Conservation (phyloP, 37 sponge, comb jelly and placozoan genomes). For the Aplysina aerophoba region DNA sequence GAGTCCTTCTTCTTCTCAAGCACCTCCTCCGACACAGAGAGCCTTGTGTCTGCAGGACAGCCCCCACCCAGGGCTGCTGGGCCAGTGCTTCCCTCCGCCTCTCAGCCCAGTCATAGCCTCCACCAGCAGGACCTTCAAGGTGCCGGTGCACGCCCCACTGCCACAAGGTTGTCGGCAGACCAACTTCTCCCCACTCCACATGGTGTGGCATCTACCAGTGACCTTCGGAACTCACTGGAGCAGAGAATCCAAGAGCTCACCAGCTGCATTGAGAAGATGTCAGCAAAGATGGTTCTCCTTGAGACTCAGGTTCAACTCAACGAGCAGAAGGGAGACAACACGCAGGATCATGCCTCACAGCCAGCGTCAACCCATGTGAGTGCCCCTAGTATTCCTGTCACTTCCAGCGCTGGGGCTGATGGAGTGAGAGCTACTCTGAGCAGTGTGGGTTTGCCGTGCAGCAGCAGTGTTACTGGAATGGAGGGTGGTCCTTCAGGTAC, state of each 20-base stretch:
- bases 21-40: neutral
- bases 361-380: too few relatives aligned
- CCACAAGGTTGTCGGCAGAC: neutral
- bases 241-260: slow-evolving; percentile 40
- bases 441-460: too few relatives aligned
- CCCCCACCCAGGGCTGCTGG: too few relatives aligned
- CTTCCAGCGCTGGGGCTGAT: too few relatives aligned
- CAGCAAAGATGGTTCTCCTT: slow-evolving; percentile 66
- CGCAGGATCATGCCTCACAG: too few relatives aligned
- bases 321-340: neutral
- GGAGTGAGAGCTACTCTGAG: too few relatives aligned
- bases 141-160: neutral
- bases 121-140: neutral
- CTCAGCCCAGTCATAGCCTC: neutral
- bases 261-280: slow-evolving; percentile 61
- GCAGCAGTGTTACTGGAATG: too few relatives aligned
- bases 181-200: neutral
- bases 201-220: neutral
- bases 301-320: slow-evolving; percentile 71
- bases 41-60: neutral
- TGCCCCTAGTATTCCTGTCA: too few relatives aligned
- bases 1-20: neutral
- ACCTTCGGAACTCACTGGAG: neutral
- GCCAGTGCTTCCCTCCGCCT: neutral
- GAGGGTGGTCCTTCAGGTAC: too few relatives aligned